phyloP scores from a whole-genome alignment of 2,888 invertebrate species.

The Spicauda simplicius region DNA sequence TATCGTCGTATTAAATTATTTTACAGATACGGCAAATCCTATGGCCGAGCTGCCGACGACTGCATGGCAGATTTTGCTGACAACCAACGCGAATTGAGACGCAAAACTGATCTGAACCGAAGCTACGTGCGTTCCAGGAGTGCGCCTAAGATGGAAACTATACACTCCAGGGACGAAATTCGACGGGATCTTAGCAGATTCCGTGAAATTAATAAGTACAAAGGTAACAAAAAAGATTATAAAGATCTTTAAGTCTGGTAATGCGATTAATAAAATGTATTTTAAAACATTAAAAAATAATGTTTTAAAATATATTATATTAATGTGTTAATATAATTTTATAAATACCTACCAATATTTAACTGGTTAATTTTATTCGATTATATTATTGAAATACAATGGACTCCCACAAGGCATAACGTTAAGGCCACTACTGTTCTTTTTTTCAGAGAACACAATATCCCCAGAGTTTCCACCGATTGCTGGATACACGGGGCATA shows the following conservation, averaged over 20 bases:
- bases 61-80: conserved; percentile 84
- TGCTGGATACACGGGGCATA: conserved; percentile 90
- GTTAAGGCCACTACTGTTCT: conserved; percentile 3
- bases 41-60: conserved; percentile 84
- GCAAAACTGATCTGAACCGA: conserved; percentile 72
- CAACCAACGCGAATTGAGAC: conserved; percentile 70
- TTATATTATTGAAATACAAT: too few species aligned
- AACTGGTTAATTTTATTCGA: not conserved
- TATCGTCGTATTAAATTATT: too few species aligned
- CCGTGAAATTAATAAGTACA: conserved; percentile 81
- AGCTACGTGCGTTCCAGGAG: conserved; percentile 79
- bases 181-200: conserved; percentile 78
- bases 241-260: not conserved
- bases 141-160: conserved; percentile 84
- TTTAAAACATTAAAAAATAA: too few species aligned
- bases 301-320: too few species aligned
- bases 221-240: conserved; percentile 62
- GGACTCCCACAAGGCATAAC: conserved; percentile 13
- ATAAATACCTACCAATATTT: too few species aligned
- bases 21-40: conserved; percentile 83
- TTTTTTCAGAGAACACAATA: conserved; percentile 84
- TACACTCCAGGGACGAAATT: conserved; percentile 84
- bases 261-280: too few species aligned
- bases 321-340: too few species aligned
- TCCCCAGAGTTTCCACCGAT: conserved; percentile 89